A percentile compares a stretch with the other conserved stretches of the same genome.
Conservation (phyloP, 2,113 vertebrate species). For the Actinemys pallida region DNA sequence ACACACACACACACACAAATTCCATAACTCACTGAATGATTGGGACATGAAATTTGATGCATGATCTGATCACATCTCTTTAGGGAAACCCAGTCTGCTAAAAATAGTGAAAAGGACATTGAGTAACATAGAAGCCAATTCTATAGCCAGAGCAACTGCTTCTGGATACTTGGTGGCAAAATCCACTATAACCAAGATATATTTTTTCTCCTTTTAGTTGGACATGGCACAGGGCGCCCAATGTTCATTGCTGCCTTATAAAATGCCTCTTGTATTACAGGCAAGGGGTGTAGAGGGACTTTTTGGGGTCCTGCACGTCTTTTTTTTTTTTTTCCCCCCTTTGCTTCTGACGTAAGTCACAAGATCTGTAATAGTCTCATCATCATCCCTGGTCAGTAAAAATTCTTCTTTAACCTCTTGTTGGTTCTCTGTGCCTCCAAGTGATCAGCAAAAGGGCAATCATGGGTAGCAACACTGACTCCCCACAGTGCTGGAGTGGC, state of each 20-base stretch:
- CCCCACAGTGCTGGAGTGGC: too few species aligned
- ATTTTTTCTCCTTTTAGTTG: neutral
- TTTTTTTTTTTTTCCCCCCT: neutral
- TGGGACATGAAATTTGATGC: too few species aligned
- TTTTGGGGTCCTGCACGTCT: neutral
- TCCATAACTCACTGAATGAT: neutral
- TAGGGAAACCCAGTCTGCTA: too few species aligned
- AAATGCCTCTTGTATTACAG: neutral
- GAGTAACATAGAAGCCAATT: too few species aligned
- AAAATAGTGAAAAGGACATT: too few species aligned
- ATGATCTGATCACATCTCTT: too few species aligned
- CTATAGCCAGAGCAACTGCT: neutral
- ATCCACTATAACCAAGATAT: neutral
- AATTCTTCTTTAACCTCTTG: too few species aligned
- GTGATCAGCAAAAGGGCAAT: too few species aligned
- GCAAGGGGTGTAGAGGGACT: neutral
- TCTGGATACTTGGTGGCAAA: neutral
- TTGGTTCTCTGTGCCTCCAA: neutral
- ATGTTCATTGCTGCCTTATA: neutral
- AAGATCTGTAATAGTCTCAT: neutral
- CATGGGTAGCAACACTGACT: too few species aligned
- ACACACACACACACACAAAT: too few species aligned
- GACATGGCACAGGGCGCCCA: neutral
- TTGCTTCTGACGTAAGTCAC: neutral
- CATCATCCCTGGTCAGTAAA: neutral